Conservation (phyloP, 2,797 vertebrate species). For the Characodon lateralis region DNA sequence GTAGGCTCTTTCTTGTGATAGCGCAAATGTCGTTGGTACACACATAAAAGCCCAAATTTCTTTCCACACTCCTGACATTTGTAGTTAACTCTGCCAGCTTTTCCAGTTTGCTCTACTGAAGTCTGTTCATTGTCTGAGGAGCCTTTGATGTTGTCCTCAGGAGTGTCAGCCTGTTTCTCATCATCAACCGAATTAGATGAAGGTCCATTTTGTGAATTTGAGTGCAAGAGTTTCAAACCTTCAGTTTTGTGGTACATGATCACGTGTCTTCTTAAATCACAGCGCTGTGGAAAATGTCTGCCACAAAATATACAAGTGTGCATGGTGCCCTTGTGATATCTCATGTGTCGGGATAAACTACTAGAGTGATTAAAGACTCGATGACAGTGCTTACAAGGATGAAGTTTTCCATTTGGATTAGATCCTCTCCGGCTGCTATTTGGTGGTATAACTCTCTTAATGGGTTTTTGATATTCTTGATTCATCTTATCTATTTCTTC, state of each 20-base stretch:
- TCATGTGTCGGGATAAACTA: conserved; percentile 85
- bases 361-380: conserved; percentile 85
- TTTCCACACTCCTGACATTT: conserved; percentile 83
- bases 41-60: conserved; percentile 80
- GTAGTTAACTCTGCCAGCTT: conserved; percentile 67
- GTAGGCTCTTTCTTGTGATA: conserved; percentile 81
- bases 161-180: conserved; percentile 32
- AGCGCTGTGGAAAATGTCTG: conserved; percentile 82
- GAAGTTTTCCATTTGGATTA: conserved; percentile 73
- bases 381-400: conserved; percentile 83
- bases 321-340: conserved; percentile 85
- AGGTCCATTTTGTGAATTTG: conserved; percentile 52
- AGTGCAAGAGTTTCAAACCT: conserved; percentile 54
- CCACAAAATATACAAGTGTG: conserved; percentile 82
- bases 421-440: conserved; percentile 65
- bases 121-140: conserved; percentile 54
- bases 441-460: conserved; percentile 49
- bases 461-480: conserved; percentile 60
- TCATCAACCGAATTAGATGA: conserved; percentile 32
- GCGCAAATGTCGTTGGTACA: conserved; percentile 81
- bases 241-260: conserved; percentile 81
- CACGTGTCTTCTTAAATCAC: conserved; percentile 81
- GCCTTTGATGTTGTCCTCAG: conserved; percentile 50
- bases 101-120: conserved; percentile 58
- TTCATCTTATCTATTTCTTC: conserved; percentile 74